Evolutionary conservation across 2,888 invertebrate genomes (phyloP).

Genomic region (Prionchulus punctatus): DNA sequence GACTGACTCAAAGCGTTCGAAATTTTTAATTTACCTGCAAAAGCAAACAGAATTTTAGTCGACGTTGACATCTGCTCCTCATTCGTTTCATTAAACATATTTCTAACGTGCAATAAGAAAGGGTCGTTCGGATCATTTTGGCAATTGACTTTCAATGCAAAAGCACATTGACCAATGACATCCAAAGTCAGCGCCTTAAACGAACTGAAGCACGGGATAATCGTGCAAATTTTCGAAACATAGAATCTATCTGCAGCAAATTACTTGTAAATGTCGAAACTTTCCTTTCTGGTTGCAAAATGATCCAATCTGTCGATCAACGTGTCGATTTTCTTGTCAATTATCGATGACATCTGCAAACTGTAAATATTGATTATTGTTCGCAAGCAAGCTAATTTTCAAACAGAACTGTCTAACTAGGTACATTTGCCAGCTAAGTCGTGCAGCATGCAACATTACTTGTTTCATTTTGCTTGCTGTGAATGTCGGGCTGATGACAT

Average conservation of each 20-base stretch:
- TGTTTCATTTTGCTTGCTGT: background rate
- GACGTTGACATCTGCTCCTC: too few species aligned
- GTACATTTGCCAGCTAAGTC: too few species aligned
- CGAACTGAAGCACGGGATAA: too few species aligned
- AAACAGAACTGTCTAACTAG: too few species aligned
- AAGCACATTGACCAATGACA: conserved; percentile 37
- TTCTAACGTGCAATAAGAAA: conserved; percentile 21
- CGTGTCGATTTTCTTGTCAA: background rate
- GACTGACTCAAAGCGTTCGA: too few species aligned
- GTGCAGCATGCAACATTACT: background rate
- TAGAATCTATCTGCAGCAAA: too few species aligned
- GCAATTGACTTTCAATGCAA: conserved; percentile 36
- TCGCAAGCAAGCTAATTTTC: too few species aligned
- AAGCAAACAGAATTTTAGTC: too few species aligned
- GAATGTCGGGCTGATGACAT: conserved; percentile 26
- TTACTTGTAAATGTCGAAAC: conserved; percentile 4
- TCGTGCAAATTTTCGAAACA: too few species aligned
- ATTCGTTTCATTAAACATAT: too few species aligned
- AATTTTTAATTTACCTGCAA: too few species aligned
- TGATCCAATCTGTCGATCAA: background rate
- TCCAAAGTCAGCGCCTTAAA: conserved; percentile 38
- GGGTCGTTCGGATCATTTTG: conserved; percentile 33
- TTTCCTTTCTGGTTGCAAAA: background rate
- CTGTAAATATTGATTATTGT: too few species aligned
- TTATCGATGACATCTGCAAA: background rate